A percentile compares a stretch with the other conserved stretches of the same genome.
Conservation (phyloP, 2,888 invertebrate species). For the Macaria notata region DNA sequence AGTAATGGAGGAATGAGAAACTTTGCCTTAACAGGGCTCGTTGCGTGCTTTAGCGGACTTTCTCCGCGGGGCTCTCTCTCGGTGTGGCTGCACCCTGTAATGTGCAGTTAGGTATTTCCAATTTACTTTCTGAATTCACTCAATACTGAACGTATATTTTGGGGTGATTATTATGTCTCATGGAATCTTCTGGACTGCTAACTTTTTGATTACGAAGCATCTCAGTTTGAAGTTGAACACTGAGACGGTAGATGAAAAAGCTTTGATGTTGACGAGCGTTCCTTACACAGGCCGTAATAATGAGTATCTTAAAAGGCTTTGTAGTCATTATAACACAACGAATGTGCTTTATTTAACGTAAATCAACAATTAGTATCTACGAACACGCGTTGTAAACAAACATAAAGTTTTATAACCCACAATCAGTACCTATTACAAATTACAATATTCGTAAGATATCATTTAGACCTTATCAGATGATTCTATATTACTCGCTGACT, state of each 20-base stretch:
- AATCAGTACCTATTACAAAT: constrained; percentile 1
- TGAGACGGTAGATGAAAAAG: too few relatives aligned
- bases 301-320: constrained; percentile 59
- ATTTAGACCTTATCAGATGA: constrained; percentile 16
- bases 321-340: constrained; percentile 50
- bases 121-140: constrained; percentile 33
- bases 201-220: too few relatives aligned
- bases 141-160: constrained; percentile 19
- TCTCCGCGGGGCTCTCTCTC: constrained; percentile 59
- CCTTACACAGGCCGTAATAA: constrained; percentile 54
- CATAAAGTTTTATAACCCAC: constrained; percentile 36
- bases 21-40: constrained; percentile 70
- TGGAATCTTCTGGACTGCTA: constrained; percentile 25
- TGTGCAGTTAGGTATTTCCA: constrained; percentile 40
- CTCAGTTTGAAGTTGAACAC: too few relatives aligned
- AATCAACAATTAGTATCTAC: constrained; percentile 58
- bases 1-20: constrained; percentile 65
- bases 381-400: constrained; percentile 40
- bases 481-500: constrained; percentile 18
- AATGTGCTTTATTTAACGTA: constrained; percentile 62
- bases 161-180: neutral
- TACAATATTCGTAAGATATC: constrained; percentile 12
- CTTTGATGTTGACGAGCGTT: constrained; percentile 33
- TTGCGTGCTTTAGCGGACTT: constrained; percentile 55
- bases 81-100: constrained; percentile 48